phyloP scores from a whole-genome alignment of 2,888 invertebrate species.

The Rotaria socialis region DNA sequence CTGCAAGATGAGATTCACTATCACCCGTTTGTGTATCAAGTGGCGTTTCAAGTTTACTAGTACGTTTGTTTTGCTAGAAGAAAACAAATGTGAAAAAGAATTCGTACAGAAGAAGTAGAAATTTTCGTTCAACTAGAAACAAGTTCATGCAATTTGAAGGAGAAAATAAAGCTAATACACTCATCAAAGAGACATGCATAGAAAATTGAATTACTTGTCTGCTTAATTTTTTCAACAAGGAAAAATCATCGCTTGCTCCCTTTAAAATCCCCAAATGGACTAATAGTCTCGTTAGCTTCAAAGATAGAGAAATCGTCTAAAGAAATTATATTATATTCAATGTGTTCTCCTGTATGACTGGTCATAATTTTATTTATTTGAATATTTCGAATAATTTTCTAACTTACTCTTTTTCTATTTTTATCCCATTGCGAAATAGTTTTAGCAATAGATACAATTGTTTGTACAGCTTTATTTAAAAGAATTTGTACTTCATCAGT shows the following conservation, averaged over 20 bases:
- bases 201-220: not conserved
- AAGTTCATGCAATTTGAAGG: not conserved
- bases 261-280: not conserved
- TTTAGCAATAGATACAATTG: constrained; percentile 71
- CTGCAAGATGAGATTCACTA: not conserved
- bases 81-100: not conserved
- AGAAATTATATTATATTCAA: not conserved
- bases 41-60: not conserved
- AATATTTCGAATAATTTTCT: not conserved
- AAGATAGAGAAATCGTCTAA: not conserved
- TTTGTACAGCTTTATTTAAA: constrained; percentile 67
- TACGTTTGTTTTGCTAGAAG: not conserved
- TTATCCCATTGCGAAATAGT: constrained; percentile 76
- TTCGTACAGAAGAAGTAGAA: too few species aligned
- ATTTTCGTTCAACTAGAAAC: not conserved
- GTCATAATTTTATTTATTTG: not conserved
- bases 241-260: not conserved
- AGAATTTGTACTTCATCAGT: constrained; percentile 71
- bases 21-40: not conserved
- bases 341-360: not conserved
- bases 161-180: not conserved
- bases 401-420: constrained; percentile 60
- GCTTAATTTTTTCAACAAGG: not conserved
- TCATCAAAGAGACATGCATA: not conserved
- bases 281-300: not conserved